Percentiles rank a stretch among this genome's conserved stretches.
These are phyloP conservation scores for Suillia variegata DNA, from an alignment of 2,888 invertebrate species.

Conservation along the genomic window DNA sequence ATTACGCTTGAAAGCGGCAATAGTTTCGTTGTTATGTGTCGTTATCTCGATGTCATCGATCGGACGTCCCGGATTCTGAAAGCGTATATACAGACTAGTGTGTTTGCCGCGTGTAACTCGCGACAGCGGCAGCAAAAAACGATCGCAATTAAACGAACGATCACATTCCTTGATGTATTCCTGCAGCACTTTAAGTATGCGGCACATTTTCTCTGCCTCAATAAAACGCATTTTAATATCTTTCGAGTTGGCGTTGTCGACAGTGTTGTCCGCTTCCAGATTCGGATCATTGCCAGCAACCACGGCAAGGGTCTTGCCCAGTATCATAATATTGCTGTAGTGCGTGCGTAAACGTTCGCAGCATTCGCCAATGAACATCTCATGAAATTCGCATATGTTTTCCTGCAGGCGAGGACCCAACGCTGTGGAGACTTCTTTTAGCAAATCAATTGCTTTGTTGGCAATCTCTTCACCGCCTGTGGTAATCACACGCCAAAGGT, in stretches of 20 bases:
- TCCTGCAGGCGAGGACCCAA: constrained; percentile 85
- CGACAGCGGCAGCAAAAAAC: constrained; percentile 82
- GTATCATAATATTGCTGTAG: constrained; percentile 77
- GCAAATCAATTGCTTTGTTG: constrained; percentile 84
- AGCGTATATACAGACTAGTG: constrained; percentile 82
- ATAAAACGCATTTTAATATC: constrained; percentile 56
- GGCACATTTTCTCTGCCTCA: constrained; percentile 86
- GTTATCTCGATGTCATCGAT: constrained; percentile 90
- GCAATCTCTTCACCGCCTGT: constrained; percentile 93
- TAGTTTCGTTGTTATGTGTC: constrained; percentile 93
- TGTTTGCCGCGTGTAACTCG: constrained; percentile 91
- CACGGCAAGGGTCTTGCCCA: constrained; percentile 48
- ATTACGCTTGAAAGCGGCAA: constrained; percentile 81
- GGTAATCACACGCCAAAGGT: constrained; percentile 92
- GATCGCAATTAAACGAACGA: constrained; percentile 82
- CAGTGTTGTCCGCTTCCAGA: constrained; percentile 34
- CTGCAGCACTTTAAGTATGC: constrained; percentile 90
- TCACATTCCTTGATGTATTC: constrained; percentile 97
- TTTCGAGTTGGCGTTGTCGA: constrained; percentile 47
- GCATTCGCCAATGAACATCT: constrained; percentile 90
- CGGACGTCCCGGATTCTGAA: constrained; percentile 85
- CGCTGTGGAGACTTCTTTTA: constrained; percentile 93
- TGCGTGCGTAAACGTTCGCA: constrained; percentile 85
- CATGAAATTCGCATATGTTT: constrained; percentile 82
- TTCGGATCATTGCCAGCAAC: constrained; percentile 1